Evolutionary conservation across 2,888 invertebrate genomes (phyloP), one percentile per base, ranked within the genome.

Genomic region (Agrilus mali): DNA sequence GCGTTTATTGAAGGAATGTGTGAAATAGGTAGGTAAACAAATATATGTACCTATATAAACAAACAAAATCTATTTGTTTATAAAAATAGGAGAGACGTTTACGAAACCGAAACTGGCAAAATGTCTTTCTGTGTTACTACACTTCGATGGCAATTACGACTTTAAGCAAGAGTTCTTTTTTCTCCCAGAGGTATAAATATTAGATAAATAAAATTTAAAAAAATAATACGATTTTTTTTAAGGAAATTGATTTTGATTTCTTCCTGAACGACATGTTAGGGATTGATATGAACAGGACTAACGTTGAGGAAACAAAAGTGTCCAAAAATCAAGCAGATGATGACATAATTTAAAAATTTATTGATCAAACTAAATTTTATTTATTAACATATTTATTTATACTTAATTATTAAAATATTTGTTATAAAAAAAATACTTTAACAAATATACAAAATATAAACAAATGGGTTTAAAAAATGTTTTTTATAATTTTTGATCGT

Each of bases 231-330:
- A 35, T 38, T 45, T 44, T 44, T 38, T 44, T 44, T 47, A 37
- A 74, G 73, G 58, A 59, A 33, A 68, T 75, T 47, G 58, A 65
- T 17, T 68, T 70, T 42, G 59, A 59, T 5, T 61, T 64, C 27
- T 61, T 76, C 6, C 55, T 69, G 8, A 64, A 64, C 16, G 64
- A 69, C 46, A 68, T 76, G 42, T 60, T 76, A 47, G 76, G 75
- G 2, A 67, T 75, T 38, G 69, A 69, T 44, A 68, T 70, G 50
- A 50, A 56, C 7, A 52, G 58, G 43, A 49, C 50, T 13, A 32
- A 22, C 12, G 33, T 35, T 2, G 42, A 42, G 13, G 42, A 42
- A n/a, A 14, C 38, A 27, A 27, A 27, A 5, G 27, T 27, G 1
- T 27, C 27, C 2, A 27, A 27, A 10, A 27, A 27, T 27, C 27